Base-by-base conservation (phyloP, 1,140 invertebrate species). In the Nasonia giraulti region DNA sequence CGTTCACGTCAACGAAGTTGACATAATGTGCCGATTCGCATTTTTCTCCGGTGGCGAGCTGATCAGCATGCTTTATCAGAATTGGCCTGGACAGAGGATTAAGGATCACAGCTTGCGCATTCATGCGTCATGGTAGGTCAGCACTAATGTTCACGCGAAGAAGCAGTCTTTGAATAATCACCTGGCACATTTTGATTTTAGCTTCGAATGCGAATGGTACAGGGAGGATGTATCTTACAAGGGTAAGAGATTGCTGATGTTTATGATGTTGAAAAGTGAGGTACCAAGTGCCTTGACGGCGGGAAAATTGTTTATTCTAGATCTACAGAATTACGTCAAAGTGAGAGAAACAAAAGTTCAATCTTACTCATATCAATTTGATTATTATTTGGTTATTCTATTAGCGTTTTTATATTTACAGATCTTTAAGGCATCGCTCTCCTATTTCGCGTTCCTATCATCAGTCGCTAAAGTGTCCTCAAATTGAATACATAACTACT, bases 381-480 rank as follows among this genome's bases (percentile, higher is more conserved):
- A 44, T 8, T 44, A 40, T 40, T 2, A 3, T 33, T 33, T 33
- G 33, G 33, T 33, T 33, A 37, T 37, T 37, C 33, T 37, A 44
- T 44, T 44, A 44, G 40, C 8, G 1, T 31, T 27, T 37, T 62
- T 27, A 14, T 31, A 3, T 81, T 81, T 81, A 2, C 69, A 81
- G 80, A 81, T 81, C 17, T 47, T 81, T 2, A 81, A 81, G 71
- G 80, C 80, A 47, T 81, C 80, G 14, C 20, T 81, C 17, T 81
- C 80, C 1, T 81, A 81, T 20, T 81, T 81, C 44, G 66, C 80
- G 0, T 71, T 81, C 44, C n/a, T 79, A 20, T 66, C n/a, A 12
- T 79, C 77, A 12, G 75, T 47, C 17, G n/a, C 73, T 17, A 50
- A 50, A 12, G 14, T 50, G 11, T 50, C 47, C 47, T 17, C 14